phyloP scores from a whole-genome alignment of 2,888 invertebrate species.

The Drosophila robusta region DNA sequence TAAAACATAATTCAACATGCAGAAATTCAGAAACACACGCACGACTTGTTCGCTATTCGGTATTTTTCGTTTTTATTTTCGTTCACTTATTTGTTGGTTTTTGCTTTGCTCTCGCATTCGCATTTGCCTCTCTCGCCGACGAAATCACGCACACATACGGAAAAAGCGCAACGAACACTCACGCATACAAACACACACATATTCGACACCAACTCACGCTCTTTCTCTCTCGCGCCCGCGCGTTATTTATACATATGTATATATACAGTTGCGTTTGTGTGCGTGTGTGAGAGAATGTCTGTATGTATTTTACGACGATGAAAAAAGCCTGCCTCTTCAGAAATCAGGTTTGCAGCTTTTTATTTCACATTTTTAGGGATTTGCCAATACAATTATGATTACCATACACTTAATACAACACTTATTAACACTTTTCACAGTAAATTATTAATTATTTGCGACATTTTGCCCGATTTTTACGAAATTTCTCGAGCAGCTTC shows the following conservation, averaged over 20 bases:
- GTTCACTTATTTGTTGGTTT: conserved; percentile 80
- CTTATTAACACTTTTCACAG: conserved; percentile 57
- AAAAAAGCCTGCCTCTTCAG: conserved; percentile 74
- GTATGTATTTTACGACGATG: conserved; percentile 71
- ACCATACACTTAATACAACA: conserved; percentile 18
- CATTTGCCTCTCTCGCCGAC: conserved; percentile 66
- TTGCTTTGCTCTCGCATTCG: conserved; percentile 79
- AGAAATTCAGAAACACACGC: conserved; percentile 31
- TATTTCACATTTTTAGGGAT: conserved; percentile 54
- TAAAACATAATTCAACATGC: conserved; percentile 38
- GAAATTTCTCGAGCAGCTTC: conserved; percentile 57
- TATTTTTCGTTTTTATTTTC: conserved; percentile 80
- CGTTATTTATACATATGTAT: conserved; percentile 54
- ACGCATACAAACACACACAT: conserved; percentile 30
- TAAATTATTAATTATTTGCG: conserved; percentile 61
- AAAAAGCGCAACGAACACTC: conserved; percentile 44
- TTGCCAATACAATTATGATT: conserved; percentile 36
- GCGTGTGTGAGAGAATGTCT: conserved; percentile 47
- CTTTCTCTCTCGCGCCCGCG: conserved; percentile 71
- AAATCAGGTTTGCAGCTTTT: conserved; percentile 78
- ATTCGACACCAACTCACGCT: conserved; percentile 35
- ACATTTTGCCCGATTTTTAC: conserved; percentile 62
- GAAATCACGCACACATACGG: conserved; percentile 35
- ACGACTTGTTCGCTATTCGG: conserved; percentile 64
- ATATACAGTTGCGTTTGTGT: conserved; percentile 2